phyloP scores from a whole-genome alignment of 2,888 invertebrate species.

The Papilio protenor region DNA sequence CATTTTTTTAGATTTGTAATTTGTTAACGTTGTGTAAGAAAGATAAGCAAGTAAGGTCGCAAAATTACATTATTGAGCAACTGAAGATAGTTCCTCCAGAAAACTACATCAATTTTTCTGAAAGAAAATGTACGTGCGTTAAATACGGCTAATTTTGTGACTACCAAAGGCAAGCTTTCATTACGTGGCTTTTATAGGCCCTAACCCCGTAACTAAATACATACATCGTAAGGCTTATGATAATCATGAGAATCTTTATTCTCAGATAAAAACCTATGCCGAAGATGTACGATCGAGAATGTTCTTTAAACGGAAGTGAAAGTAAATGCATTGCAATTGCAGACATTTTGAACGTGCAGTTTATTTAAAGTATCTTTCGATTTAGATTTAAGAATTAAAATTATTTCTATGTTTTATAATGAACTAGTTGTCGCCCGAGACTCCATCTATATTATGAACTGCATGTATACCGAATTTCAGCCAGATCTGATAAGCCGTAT shows the following conservation, averaged over 20 bases:
- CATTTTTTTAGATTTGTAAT: slow-evolving; percentile 11
- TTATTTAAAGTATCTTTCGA: slow-evolving; percentile 51
- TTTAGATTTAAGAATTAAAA: slow-evolving; percentile 38
- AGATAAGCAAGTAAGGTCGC: slow-evolving; percentile 12
- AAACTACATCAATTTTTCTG: background rate
- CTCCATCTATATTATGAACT: too few species aligned
- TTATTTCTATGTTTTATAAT: background rate
- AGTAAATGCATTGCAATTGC: slow-evolving; percentile 44
- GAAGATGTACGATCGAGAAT: slow-evolving; percentile 1
- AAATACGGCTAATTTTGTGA: too few species aligned
- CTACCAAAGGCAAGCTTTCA: too few species aligned
- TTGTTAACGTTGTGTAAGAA: slow-evolving; percentile 13
- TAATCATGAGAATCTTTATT: background rate
- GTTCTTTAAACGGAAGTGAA: slow-evolving; percentile 48
- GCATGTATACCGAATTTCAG: too few species aligned
- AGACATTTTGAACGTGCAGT: slow-evolving; percentile 49
- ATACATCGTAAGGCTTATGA: background rate
- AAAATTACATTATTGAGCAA: slow-evolving; percentile 22
- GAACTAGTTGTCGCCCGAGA: too few species aligned
- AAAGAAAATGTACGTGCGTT: too few species aligned
- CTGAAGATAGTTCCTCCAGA: background rate
- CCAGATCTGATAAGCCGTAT: too few species aligned
- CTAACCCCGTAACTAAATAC: background rate
- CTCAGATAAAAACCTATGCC: background rate
- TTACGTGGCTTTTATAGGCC: too few species aligned